Evolutionary conservation across 2,888 invertebrate species (phyloP).

Genomic region (Neocrepidodera transversa): DNA sequence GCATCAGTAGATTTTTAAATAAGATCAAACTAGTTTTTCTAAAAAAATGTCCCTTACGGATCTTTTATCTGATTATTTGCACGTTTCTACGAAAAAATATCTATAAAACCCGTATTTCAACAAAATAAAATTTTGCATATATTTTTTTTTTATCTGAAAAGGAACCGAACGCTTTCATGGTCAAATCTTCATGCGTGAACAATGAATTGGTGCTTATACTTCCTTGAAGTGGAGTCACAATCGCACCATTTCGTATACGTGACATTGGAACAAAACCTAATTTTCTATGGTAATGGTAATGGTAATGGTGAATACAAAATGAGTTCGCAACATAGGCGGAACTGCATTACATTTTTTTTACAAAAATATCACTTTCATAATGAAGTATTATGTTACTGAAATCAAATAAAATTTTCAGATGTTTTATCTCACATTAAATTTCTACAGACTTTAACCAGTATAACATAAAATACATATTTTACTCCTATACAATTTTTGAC

Average conservation of each 20-base stretch:
- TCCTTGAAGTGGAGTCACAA: constrained; percentile 13
- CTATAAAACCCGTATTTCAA: background rate
- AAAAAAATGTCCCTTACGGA: too few species aligned
- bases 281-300: background rate
- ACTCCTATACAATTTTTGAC: too few species aligned
- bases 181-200: constrained; percentile 18
- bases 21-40: too few species aligned
- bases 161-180: constrained; percentile 8
- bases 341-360: background rate
- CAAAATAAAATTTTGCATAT: background rate
- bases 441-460: too few species aligned
- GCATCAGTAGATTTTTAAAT: too few species aligned
- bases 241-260: background rate
- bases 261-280: constrained; percentile 6
- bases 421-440: too few species aligned
- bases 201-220: constrained; percentile 4
- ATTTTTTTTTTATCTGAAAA: background rate
- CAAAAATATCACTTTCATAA: too few species aligned
- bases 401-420: too few species aligned
- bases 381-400: too few species aligned
- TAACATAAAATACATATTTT: too few species aligned
- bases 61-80: too few species aligned
- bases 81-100: too few species aligned
- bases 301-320: constrained; percentile 2
- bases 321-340: constrained; percentile 4